Evolutionary conservation across 2,113 vertebrate genomes (phyloP).

Genomic region (Delphinapterus leucas): DNA sequence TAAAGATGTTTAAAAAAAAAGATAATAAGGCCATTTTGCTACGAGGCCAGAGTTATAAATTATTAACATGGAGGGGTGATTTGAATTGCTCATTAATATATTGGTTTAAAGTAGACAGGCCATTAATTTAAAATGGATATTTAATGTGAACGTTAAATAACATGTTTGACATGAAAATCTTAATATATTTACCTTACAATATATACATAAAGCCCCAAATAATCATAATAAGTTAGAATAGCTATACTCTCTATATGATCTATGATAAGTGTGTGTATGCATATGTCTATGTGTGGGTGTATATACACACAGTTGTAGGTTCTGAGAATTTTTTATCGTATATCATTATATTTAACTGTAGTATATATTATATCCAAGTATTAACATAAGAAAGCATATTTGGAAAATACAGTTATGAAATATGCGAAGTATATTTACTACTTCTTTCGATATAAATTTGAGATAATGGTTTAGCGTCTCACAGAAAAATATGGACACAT

Average conservation of each 20-base stretch:
- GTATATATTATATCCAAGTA: not conserved
- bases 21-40: constrained; percentile 69
- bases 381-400: constrained; percentile 8
- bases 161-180: constrained; percentile 23
- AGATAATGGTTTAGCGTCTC: not conserved
- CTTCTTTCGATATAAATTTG: not conserved
- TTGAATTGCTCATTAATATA: constrained; percentile 70
- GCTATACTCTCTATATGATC: not conserved
- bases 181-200: constrained; percentile 17
- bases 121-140: constrained; percentile 55
- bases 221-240: not conserved
- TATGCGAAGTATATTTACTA: not conserved
- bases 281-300: no score
- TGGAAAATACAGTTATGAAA: not conserved
- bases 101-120: constrained; percentile 62
- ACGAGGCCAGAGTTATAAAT: constrained; percentile 72
- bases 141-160: constrained; percentile 44
- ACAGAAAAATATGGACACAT: not conserved
- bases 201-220: not conserved
- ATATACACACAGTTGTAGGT: not conserved
- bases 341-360: not conserved
- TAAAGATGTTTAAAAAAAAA: not conserved
- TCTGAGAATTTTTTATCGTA: not conserved
- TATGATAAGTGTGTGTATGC: not conserved
- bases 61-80: constrained; percentile 61